Evolutionary conservation across 2,797 vertebrate genomes (phyloP).

Genomic region (Sebastes iracundus): DNA sequence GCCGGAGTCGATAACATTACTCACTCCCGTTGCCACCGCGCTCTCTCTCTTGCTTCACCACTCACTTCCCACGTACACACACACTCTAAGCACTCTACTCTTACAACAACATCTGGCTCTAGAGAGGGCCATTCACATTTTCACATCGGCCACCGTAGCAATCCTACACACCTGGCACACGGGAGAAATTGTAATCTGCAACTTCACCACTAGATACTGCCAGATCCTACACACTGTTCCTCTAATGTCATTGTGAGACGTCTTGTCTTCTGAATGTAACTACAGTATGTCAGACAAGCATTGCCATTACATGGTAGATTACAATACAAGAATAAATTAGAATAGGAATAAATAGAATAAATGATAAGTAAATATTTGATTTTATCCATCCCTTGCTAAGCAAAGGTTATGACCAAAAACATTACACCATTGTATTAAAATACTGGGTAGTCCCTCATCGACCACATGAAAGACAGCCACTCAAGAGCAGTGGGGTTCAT

Average conservation of each 20-base stretch:
- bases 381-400: not conserved
- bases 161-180: too few relatives aligned
- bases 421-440: conserved; percentile 33
- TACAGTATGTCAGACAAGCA: not conserved
- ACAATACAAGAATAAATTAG: not conserved
- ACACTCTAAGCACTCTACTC: too few relatives aligned
- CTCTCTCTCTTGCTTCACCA: too few relatives aligned
- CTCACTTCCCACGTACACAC: too few relatives aligned
- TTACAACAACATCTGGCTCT: too few relatives aligned
- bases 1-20: too few relatives aligned
- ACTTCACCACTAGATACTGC: too few relatives aligned
- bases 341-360: not conserved
- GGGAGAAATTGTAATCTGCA: too few relatives aligned
- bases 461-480: conserved; percentile 52
- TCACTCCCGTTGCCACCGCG: too few relatives aligned
- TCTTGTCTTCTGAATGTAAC: not conserved
- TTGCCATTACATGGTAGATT: conserved; percentile 5
- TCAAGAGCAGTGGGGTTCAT: conserved; percentile 40
- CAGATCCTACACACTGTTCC: too few relatives aligned
- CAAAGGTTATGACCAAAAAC: conserved; percentile 34
- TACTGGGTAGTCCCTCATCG: conserved; percentile 32
- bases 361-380: not conserved
- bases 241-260: not conserved
- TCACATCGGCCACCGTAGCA: too few relatives aligned
- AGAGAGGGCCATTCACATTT: too few relatives aligned